Percentiles rank a stretch among this genome's conserved stretches.
phyloP scores from a whole-genome alignment of 2,113 vertebrate genomes.

The Passer montanus region DNA sequence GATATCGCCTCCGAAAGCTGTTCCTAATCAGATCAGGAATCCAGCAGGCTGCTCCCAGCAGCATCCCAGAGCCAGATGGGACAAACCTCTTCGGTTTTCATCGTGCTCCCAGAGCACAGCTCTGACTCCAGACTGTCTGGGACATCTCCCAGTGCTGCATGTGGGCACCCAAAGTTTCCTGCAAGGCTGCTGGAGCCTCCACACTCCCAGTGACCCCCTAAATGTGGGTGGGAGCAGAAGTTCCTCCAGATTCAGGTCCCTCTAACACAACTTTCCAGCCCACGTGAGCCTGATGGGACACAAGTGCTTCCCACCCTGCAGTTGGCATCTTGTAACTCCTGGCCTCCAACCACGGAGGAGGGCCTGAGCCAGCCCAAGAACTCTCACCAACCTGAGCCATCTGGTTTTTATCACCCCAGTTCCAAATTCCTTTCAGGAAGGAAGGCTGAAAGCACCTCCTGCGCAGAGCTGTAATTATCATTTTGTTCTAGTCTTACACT shows the following conservation, averaged over 20 bases:
- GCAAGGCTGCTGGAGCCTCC: background rate
- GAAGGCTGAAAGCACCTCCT: slow-evolving; percentile 4
- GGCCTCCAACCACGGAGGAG: background rate
- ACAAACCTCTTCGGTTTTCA: background rate
- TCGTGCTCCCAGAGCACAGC: background rate
- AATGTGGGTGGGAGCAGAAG: background rate
- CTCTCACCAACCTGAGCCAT: slow-evolving; percentile 2
- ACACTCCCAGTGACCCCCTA: background rate
- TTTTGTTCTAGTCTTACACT: background rate
- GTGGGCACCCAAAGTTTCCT: background rate
- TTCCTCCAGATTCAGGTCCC: background rate
- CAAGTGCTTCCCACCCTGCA: background rate
- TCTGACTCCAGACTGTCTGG: background rate
- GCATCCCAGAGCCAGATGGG: background rate
- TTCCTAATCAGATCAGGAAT: background rate
- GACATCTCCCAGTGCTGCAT: background rate
- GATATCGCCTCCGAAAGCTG: background rate
- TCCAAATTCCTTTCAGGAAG: slow-evolving; percentile 36
- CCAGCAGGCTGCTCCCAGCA: background rate
- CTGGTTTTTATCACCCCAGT: background rate
- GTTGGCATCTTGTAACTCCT: background rate
- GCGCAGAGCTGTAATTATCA: background rate
- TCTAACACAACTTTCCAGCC: background rate
- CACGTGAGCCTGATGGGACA: background rate
- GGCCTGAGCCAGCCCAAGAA: background rate